These are phyloP conservation scores for Herminia tarsipennalis DNA, from an alignment of 2,888 invertebrate genomes.

Conservation along the genomic window DNA sequence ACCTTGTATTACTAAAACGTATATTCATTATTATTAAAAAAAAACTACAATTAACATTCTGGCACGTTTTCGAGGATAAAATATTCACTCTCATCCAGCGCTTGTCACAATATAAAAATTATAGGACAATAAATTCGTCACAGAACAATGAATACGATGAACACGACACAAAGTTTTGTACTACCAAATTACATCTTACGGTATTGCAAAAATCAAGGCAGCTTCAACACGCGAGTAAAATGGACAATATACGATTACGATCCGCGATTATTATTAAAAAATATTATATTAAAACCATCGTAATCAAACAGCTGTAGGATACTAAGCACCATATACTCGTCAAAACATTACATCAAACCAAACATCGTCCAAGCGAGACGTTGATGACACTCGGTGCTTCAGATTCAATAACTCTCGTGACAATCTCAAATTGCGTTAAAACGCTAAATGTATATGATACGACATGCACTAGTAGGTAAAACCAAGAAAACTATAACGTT, in stretches of 20 bases:
- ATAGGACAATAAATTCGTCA: constrained; percentile 74
- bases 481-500: constrained; percentile 66
- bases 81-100: constrained; percentile 57
- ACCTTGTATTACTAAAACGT: constrained; percentile 62
- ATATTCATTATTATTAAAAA: constrained; percentile 70
- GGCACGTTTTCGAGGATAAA: constrained; percentile 79
- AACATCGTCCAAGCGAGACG: constrained; percentile 37
- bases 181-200: constrained; percentile 64
- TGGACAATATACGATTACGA: constrained; percentile 42
- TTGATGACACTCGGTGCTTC: constrained; percentile 35
- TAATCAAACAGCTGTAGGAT: constrained; percentile 61
- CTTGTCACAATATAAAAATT: constrained; percentile 62
- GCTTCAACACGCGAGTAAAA: constrained; percentile 50
- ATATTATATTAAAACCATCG: constrained; percentile 47
- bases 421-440: constrained; percentile 30
- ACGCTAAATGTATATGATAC: constrained; percentile 24
- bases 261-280: constrained; percentile 48
- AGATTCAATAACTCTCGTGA: constrained; percentile 33
- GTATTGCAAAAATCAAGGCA: constrained; percentile 63
- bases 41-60: constrained; percentile 79
- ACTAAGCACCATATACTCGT: constrained; percentile 70
- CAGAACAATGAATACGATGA: constrained; percentile 63
- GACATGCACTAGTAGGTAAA: constrained; percentile 42
- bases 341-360: constrained; percentile 51
- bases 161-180: constrained; percentile 72